phyloP scores from a whole-genome alignment of 2,797 vertebrate genomes.

The Etheostoma nigrum region DNA sequence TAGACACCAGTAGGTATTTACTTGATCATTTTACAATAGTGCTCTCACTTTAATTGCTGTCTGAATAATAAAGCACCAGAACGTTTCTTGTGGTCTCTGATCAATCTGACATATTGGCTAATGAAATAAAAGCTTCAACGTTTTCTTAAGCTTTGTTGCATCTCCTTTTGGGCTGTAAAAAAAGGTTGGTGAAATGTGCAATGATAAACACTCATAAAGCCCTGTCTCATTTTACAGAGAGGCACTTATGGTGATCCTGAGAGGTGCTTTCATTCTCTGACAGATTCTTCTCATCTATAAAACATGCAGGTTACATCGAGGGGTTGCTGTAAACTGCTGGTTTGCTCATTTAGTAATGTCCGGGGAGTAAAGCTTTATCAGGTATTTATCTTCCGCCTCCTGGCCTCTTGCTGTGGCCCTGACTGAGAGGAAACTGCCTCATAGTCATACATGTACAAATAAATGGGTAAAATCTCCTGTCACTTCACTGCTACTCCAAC shows the following conservation, averaged over 20 bases:
- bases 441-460: constrained; percentile 77
- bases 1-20: constrained; percentile 67
- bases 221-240: constrained; percentile 79
- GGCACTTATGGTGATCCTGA: constrained; percentile 74
- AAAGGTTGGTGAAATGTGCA: constrained; percentile 77
- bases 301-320: constrained; percentile 81
- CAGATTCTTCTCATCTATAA: constrained; percentile 84
- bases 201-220: constrained; percentile 81
- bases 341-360: constrained; percentile 84
- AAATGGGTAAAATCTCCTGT: constrained; percentile 62
- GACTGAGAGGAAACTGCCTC: constrained; percentile 68
- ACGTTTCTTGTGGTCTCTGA: constrained; percentile 63
- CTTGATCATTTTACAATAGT: constrained; percentile 64
- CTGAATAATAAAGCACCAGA: constrained; percentile 71
- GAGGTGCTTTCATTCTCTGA: constrained; percentile 78
- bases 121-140: constrained; percentile 79
- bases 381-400: constrained; percentile 78
- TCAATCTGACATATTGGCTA: constrained; percentile 72
- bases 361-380: constrained; percentile 76
- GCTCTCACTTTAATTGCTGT: constrained; percentile 71
- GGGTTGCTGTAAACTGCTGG: constrained; percentile 82
- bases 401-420: constrained; percentile 66
- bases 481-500: constrained; percentile 47
- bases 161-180: constrained; percentile 71
- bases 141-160: constrained; percentile 65